A percentile compares a stretch with the other conserved stretches of the same genome.
phyloP scores from a whole-genome alignment of 2,888 invertebrate species.

The Saturnia pavonia region DNA sequence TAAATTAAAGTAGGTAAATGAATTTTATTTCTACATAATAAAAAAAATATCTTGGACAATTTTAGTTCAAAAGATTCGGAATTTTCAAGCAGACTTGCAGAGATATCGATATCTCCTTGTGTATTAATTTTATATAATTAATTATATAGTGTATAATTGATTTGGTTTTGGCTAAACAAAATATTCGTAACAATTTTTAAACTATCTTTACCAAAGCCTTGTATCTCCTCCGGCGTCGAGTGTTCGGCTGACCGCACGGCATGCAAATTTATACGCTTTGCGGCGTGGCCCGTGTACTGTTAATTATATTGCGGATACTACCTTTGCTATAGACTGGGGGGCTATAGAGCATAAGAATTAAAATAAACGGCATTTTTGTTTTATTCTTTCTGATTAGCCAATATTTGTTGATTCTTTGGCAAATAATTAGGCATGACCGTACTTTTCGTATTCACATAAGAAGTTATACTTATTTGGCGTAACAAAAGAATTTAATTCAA shows the following conservation, averaged over 20 bases:
- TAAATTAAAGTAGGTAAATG: too few relatives aligned
- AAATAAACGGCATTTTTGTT: neutral
- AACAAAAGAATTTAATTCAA: too few relatives aligned
- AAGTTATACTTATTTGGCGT: too few relatives aligned
- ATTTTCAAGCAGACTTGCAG: too few relatives aligned
- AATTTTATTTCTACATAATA: neutral
- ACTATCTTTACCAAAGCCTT: neutral
- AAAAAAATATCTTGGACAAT: neutral
- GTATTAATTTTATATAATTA: too few relatives aligned
- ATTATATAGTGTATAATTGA: neutral
- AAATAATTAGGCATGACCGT: too few relatives aligned
- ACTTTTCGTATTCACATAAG: too few relatives aligned
- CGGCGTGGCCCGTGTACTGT: slow-evolving; percentile 55
- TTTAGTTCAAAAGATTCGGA: neutral
- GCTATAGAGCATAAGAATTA: neutral
- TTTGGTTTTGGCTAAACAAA: neutral
- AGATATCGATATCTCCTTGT: neutral
- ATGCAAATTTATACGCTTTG: slow-evolving; percentile 62
- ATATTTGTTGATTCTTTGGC: too few relatives aligned
- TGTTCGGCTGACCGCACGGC: slow-evolving; percentile 48
- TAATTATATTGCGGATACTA: slow-evolving; percentile 71
- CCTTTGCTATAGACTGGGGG: slow-evolving; percentile 59
- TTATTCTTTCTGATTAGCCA: too few relatives aligned
- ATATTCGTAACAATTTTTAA: slow-evolving; percentile 7
- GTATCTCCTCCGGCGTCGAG: slow-evolving; percentile 14